Base-by-base conservation (phyloP, 2,888 invertebrate species). In the Agrochola lychnidis region DNA sequence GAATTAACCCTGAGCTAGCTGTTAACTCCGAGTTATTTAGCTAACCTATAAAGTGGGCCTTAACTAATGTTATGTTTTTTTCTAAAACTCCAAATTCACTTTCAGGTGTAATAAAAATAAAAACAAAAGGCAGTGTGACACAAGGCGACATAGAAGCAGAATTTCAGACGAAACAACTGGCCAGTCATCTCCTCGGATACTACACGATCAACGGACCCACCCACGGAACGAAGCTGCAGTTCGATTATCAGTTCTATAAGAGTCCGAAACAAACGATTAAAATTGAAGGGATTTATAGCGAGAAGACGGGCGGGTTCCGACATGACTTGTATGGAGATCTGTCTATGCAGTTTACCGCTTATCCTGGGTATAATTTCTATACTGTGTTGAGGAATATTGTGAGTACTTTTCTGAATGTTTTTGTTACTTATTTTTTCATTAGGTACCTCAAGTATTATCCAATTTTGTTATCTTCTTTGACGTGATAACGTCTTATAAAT, bases 161-260 rank as follows among this genome's bases (percentile, higher is more conserved):
- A 69, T 98, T 98, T 90, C 98, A 98, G 94, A 98, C 98, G 0
- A 98, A 98, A 89, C 97, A 98, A 83, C 94, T 98, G 0, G 97
- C 97, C 74, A 98, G 98, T 67, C 97, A 97, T 82, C 94, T 98
- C n/a, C 95, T 97, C 53, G 98, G 98, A 0, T 98, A 98, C 91
- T 97, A 98, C 71, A 97, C 97, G 3, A 92, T 96, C 72, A 96
- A 94, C 91, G 97, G 92, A 82, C 97, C 93, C 30, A 97, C 91
- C 0, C 94, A 96, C 70, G 97, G 97, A 0, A 97, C 97, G 0
- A 97, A 98, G 84, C 91, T 98, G 4, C 97, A 97, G 86, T 91
- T 98, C 10, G 97, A 98, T 89, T 98, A 98, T 88, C 97, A 97
- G 89, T 97, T 98, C 89, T 97, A 97, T 74, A 96, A 97, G 77